A percentile compares a stretch with the other conserved stretches of the same genome.
Conservation (phyloP, 2,113 vertebrate genomes). For the Gobius niger region DNA sequence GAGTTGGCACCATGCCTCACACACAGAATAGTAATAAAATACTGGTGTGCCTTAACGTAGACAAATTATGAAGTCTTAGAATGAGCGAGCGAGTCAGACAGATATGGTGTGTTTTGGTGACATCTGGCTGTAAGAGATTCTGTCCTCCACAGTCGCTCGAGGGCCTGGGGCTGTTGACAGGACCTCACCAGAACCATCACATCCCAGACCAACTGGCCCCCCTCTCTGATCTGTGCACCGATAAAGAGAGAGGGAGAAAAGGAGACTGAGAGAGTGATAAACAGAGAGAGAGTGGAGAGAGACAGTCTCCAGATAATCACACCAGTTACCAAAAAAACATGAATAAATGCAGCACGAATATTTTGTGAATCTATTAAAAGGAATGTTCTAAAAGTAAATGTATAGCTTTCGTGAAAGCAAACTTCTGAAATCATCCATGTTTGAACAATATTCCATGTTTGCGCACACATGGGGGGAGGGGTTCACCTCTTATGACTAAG, state of each 20-base stretch:
- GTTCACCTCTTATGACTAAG: slow-evolving; percentile 40
- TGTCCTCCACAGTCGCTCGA: slow-evolving; percentile 48
- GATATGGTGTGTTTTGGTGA: slow-evolving; percentile 51
- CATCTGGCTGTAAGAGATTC: slow-evolving; percentile 78
- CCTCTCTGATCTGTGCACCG: slow-evolving; percentile 44
- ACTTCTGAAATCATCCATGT: too few species aligned
- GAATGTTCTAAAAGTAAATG: not conserved
- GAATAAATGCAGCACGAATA: not conserved
- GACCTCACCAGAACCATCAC: not conserved
- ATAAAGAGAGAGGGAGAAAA: slow-evolving; percentile 14
- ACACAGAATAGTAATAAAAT: slow-evolving; percentile 10
- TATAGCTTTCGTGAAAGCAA: not conserved
- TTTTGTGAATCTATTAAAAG: not conserved
- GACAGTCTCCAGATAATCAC: slow-evolving; percentile 26
- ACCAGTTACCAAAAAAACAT: not conserved
- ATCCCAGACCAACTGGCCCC: slow-evolving; percentile 6
- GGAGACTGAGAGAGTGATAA: not conserved
- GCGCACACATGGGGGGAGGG: slow-evolving; percentile 18
- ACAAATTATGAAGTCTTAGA: slow-evolving; percentile 34
- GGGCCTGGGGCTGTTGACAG: slow-evolving; percentile 59
- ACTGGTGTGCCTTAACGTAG: slow-evolving; percentile 37
- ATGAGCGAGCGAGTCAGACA: slow-evolving; percentile 36
- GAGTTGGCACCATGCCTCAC: slow-evolving; percentile 47
- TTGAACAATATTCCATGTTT: too few species aligned
- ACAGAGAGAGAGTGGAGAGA: not conserved